Evolutionary conservation across 2,888 invertebrate genomes (phyloP), one percentile per base, ranked within the genome.

Genomic region (Nomada flava): DNA sequence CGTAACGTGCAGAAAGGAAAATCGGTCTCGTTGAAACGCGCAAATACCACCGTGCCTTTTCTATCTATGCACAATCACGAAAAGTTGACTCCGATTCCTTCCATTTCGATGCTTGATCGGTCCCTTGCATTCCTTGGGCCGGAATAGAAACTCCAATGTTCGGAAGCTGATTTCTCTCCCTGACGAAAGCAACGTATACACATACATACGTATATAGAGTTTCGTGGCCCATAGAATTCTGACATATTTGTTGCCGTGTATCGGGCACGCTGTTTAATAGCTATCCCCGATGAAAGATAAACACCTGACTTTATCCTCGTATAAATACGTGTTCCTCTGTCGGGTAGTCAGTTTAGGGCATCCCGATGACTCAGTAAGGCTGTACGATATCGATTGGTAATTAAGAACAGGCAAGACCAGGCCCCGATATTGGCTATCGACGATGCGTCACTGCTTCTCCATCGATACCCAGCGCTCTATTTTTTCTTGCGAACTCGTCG

Each of bases 371-470:
- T 89, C 89, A 89, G 36, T 42, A 29, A 76, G 65, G 7, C 26
- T n/a, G 26, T 72, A 20, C 53, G 20, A 87, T 88, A 89, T 90
- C 84, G 90, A 89, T 87, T 63, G 76, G 72, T 77, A 89, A 89
- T 86, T 82, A 84, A 85, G 62, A 85, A 74, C 76, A 26, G 23
- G 47, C n/a, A 47, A 52, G 55, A 62, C 52, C 36, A 36, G n/a
- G 47, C 44, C 29, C n/a, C 65, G 84, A 85, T 85, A 87, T 76
- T 60, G 69, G 80, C 77, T 88, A 84, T 76, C 84, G 55, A 2
- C 79, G 42, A 73, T 88, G 79, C 73, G 73, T 86, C 83, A 83
- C 68, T 50, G 53, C 60, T 26, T 26, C 20, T 11, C 50, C 15
- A 23, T 20, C 20, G 23, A 0, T 36, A 36, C 7, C 36, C n/a